Evolutionary conservation across 2,888 invertebrate species (phyloP).

Genomic region (Zhuqinia jingwanae): DNA sequence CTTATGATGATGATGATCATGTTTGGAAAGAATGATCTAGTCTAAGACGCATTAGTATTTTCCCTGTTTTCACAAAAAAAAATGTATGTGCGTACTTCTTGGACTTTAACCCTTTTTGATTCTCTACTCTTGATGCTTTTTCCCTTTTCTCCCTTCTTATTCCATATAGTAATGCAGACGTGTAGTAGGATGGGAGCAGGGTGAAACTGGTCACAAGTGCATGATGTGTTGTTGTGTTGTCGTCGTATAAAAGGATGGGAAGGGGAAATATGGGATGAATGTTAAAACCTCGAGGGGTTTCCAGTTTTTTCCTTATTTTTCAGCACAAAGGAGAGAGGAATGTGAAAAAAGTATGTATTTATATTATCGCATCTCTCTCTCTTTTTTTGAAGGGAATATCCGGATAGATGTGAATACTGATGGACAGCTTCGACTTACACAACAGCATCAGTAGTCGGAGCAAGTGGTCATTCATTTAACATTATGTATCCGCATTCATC

Average conservation of each 20-base stretch:
- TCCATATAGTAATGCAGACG: not conserved
- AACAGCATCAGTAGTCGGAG: too few species aligned
- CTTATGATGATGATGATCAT: not conserved
- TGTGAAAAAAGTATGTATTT: slow-evolving; percentile 31
- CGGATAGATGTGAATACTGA: slow-evolving; percentile 26
- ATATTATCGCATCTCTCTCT: slow-evolving; percentile 47
- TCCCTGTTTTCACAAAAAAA: slow-evolving; percentile 38
- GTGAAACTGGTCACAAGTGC: slow-evolving; percentile 42
- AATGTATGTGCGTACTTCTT: slow-evolving; percentile 7
- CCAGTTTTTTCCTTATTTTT: slow-evolving; percentile 5
- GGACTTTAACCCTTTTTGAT: slow-evolving; percentile 75
- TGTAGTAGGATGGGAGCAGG: not conserved
- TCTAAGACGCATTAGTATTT: slow-evolving; percentile 64
- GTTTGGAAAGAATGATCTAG: slow-evolving; percentile 59
- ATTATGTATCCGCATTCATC: slow-evolving; percentile 18
- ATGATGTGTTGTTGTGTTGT: slow-evolving; percentile 10
- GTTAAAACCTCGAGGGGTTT: slow-evolving; percentile 57
- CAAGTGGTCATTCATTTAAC: slow-evolving; percentile 54
- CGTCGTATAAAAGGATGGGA: not conserved
- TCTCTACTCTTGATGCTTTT: slow-evolving; percentile 51
- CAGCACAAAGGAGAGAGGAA: slow-evolving; percentile 2
- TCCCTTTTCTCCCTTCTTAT: not conserved
- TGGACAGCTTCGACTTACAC: slow-evolving; percentile 50
- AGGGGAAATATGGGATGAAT: slow-evolving; percentile 52
- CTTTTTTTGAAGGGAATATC: slow-evolving; percentile 16